These are phyloP conservation scores for Papilio dardanus DNA, from an alignment of 1,140 invertebrate genomes.

Conservation along the genomic window DNA sequence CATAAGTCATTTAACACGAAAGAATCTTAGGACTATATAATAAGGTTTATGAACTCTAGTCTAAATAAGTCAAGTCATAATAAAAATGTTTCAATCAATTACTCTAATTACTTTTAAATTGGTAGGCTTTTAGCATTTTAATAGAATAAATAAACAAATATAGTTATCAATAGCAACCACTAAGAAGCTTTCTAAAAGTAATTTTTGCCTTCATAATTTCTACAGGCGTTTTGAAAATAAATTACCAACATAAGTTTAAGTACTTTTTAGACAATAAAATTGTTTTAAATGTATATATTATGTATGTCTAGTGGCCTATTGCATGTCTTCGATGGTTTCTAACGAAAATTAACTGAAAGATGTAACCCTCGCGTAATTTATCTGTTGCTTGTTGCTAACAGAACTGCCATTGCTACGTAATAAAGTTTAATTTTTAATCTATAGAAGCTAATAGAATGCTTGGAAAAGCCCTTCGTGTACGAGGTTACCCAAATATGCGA, in stretches of 20 bases:
- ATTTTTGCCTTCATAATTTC: background rate
- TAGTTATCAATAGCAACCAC: background rate
- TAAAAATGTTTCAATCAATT: background rate
- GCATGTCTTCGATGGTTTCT: conserved; percentile 36
- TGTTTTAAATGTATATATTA: conserved; percentile 1
- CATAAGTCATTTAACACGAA: conserved; percentile 1
- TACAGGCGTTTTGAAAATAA: background rate
- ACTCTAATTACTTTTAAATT: too few relatives aligned
- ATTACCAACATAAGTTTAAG: conserved; percentile 16
- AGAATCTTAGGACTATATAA: background rate
- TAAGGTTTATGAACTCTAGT: background rate
- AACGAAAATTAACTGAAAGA: conserved; percentile 42
- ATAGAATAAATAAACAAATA: too few relatives aligned
- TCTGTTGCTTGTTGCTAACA: conserved; percentile 38
- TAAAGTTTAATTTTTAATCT: conserved; percentile 39
- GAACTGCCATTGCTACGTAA: conserved; percentile 28
- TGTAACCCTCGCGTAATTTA: conserved; percentile 24
- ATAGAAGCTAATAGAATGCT: too few relatives aligned
- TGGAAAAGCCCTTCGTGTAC: too few relatives aligned
- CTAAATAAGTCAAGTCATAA: background rate
- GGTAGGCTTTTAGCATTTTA: too few relatives aligned
- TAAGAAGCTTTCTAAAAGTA: background rate
- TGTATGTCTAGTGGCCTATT: conserved; percentile 19
- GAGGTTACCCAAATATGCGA: too few relatives aligned
- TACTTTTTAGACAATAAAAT: too few relatives aligned